These are phyloP conservation scores for Tubulanus polymorphus DNA, from an alignment of 2,888 invertebrate genomes.

Conservation along the genomic window DNA sequence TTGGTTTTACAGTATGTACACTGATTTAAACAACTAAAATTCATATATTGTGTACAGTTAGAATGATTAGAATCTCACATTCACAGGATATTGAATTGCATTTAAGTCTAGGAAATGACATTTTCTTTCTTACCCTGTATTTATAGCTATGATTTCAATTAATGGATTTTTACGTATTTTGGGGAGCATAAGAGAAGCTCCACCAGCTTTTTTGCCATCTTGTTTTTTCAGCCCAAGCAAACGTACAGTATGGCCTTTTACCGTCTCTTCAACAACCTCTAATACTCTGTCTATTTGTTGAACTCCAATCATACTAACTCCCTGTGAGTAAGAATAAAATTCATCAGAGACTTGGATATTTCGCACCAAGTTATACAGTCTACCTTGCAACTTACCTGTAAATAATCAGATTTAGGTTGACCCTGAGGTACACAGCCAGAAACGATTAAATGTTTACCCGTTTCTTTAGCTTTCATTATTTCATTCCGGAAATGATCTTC, in stretches of 20 bases:
- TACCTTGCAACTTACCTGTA: slow-evolving; percentile 36
- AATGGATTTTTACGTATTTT: slow-evolving; percentile 94
- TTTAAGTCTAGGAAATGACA: neutral
- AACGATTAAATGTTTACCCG: slow-evolving; percentile 82
- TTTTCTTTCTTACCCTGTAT: slow-evolving; percentile 65
- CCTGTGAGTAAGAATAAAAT: slow-evolving; percentile 56
- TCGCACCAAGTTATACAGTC: neutral
- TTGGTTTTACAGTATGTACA: slow-evolving; percentile 99
- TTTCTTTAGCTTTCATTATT: slow-evolving; percentile 64
- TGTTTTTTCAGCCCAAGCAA: slow-evolving; percentile 67
- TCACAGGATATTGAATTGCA: neutral
- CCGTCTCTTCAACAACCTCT: slow-evolving; percentile 94
- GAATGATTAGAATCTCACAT: too few species aligned
- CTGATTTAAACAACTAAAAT: slow-evolving; percentile 77
- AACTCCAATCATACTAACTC: slow-evolving; percentile 92
- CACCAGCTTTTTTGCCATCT: slow-evolving; percentile 68
- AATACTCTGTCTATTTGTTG: slow-evolving; percentile 97
- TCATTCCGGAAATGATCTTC: slow-evolving; percentile 90
- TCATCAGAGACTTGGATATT: neutral
- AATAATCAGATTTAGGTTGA: slow-evolving; percentile 54
- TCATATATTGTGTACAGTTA: too few species aligned
- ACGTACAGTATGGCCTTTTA: slow-evolving; percentile 65
- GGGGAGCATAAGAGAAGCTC: slow-evolving; percentile 80
- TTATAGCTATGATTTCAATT: slow-evolving; percentile 94
- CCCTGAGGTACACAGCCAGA: slow-evolving; percentile 98